phyloP scores from a whole-genome alignment of 2,797 vertebrate species.

The Myotis pilosus region DNA sequence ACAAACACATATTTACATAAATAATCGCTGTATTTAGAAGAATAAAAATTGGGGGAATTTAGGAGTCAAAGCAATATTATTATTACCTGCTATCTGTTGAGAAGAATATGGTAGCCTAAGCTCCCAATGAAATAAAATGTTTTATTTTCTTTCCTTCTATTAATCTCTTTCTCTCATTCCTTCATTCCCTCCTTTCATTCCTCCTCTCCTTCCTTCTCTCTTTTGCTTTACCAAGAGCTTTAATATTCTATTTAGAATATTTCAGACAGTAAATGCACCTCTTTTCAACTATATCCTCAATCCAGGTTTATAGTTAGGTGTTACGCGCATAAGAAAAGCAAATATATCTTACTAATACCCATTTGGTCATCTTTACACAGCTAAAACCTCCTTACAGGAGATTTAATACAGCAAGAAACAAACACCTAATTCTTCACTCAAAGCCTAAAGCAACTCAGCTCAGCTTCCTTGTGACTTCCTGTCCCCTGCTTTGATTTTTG shows the following conservation, averaged over 20 bases:
- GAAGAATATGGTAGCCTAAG: neutral
- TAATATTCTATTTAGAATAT: neutral
- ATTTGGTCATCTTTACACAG: neutral
- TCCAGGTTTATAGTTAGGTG: neutral
- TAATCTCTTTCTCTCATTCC: neutral
- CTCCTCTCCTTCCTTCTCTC: rapidly evolving
- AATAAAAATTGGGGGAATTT: neutral
- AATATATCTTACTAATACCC: neutral
- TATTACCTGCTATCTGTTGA: neutral
- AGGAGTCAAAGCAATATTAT: neutral
- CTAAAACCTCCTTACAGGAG: neutral
- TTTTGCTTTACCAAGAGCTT: neutral
- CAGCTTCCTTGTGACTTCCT: neutral
- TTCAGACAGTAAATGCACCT: neutral
- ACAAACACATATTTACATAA: neutral
- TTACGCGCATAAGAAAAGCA: neutral
- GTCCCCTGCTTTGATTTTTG: conserved; percentile 15
- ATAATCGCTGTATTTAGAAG: neutral
- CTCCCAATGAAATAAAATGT: neutral
- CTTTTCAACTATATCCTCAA: neutral
- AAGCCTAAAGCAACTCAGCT: neutral
- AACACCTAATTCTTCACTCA: neutral
- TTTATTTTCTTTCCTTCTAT: neutral
- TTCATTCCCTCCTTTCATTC: neutral
- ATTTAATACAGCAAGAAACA: neutral